Conservation (phyloP, 2,113 vertebrate species). For the Cheirogaleus medius region DNA sequence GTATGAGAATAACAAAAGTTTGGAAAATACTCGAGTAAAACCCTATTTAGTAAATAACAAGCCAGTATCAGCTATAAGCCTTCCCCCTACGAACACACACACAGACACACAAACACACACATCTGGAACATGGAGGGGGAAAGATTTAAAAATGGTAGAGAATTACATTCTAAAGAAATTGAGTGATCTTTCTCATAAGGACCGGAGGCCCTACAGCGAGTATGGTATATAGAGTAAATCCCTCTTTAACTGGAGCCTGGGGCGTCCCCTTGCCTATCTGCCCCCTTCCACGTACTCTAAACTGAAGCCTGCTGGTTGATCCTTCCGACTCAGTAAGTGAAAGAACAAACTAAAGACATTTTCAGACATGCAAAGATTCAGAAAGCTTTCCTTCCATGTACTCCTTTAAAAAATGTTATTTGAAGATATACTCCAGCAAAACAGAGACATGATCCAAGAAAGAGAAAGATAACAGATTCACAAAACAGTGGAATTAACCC, state of each 20-base stretch:
- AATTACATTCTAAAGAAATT: background rate
- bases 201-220: background rate
- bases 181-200: background rate
- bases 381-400: background rate
- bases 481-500: background rate
- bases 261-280: background rate
- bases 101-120: background rate
- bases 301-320: background rate
- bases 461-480: background rate
- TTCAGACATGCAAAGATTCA: background rate
- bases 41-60: background rate
- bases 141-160: background rate
- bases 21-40: background rate
- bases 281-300: background rate
- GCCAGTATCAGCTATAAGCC: background rate
- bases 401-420: background rate
- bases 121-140: background rate
- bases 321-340: background rate
- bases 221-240: background rate
- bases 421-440: constrained; percentile 2
- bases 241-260: background rate
- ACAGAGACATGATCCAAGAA: background rate
- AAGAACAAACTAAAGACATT: background rate
- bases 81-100: background rate
- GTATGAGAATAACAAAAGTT: background rate